Base-by-base conservation (phyloP, 2,797 vertebrate genomes). In the Enteromius treurensis region DNA sequence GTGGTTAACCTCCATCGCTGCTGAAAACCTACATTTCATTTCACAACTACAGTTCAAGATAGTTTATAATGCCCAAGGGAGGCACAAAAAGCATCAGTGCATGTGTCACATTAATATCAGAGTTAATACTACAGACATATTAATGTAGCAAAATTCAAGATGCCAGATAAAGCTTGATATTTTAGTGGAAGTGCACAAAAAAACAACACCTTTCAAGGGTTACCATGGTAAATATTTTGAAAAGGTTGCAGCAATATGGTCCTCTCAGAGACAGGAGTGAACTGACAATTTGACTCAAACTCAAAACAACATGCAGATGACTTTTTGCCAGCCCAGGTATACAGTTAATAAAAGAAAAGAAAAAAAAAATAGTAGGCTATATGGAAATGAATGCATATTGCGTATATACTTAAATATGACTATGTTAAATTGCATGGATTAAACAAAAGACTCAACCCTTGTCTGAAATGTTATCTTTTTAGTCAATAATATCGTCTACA, bases 1-100 rank as follows among this genome's bases (percentile, higher is more conserved):
- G 82, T 53, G 70, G 65, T 74, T 74, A 40, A 55, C 69, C 40
- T 67, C 51, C 65, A 79, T 49, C 49, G n/a, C 73, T 69, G 49
- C 58, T 69, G 53, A 76, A 37, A 29, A 26, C 29, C 37, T 23
- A 14, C 32, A 23, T 64, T 55, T 49, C 17, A 70, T 26, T 51
- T 55, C 7, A 37, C 10, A 49, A 32, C 19, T 53, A 60, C 67
- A 49, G 11, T 23, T 7, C 15, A 51, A 55, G 26, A 51, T 8
- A n/a, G 5, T 60, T n/a, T 32, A 53, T 32, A 26, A 70, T 45
- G 23, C 23, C 5, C 4, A 11, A 34, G 42, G 26, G 53, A 70
- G 23, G 1, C 23, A 60, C 3, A 32, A 32, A 17, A 67, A 5
- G 10, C 60, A 34, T 7, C 51, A 58, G 26, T 9, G 26, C 5